Conservation (phyloP, 2,113 vertebrate species). For the Macaca fascicularis region T2T-MFA8v1.1 NC_088381.1:23326001-23326500, state of each 20-base stretch:
- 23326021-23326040: background rate
- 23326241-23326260: background rate
- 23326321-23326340: background rate
- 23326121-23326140: background rate
- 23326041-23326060: background rate
- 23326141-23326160: constrained; percentile 3
- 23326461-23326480: background rate
- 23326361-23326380: background rate
- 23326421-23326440: background rate
- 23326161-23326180: background rate
- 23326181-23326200: background rate
- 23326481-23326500: background rate
- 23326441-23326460: background rate
- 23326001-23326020: background rate
- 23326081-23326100: background rate
- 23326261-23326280: background rate
- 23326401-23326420: background rate
- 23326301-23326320: background rate
- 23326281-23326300: background rate
- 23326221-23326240: background rate
- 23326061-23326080: background rate
- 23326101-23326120: background rate
- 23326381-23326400: background rate
- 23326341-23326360: constrained; percentile 24
- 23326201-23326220: background rate